A percentile compares a stretch with the other conserved stretches of the same genome.
phyloP scores from a whole-genome alignment of 2,888 invertebrate species.

The Tipula confusa region DNA sequence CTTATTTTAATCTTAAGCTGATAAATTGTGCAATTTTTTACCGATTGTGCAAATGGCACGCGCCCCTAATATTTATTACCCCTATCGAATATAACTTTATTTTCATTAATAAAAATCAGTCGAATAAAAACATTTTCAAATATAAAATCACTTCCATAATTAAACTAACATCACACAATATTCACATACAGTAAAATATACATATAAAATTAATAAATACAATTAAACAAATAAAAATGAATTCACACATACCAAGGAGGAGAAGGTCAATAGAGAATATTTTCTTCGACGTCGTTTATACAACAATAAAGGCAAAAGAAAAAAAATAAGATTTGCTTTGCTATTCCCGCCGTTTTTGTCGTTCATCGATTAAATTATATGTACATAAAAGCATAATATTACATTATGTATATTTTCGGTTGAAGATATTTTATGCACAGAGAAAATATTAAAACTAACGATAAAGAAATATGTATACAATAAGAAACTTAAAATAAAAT shows the following conservation, averaged over 20 bases:
- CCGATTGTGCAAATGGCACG: neutral
- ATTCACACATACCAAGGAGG: neutral
- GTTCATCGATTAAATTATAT: neutral
- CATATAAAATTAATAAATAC: neutral
- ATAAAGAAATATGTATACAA: neutral
- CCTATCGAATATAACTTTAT: neutral
- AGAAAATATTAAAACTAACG: neutral
- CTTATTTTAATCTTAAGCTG: too few species aligned
- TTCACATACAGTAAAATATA: too few species aligned
- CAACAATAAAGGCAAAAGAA: neutral
- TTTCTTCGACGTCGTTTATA: neutral
- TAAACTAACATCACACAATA: neutral
- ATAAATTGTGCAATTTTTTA: too few species aligned
- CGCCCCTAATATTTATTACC: neutral
- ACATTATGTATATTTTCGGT: neutral
- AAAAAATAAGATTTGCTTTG: neutral
- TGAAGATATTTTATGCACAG: neutral
- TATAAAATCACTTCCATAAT: neutral
- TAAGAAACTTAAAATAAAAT: neutral
- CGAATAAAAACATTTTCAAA: neutral
- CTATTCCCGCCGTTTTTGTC: constrained; percentile 16
- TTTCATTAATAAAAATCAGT: neutral
- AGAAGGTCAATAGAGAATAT: constrained; percentile 12
- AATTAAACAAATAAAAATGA: neutral
- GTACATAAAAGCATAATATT: neutral